Evolutionary conservation across 2,888 invertebrate species (phyloP).

Genomic region (Operophtera brumata): DNA sequence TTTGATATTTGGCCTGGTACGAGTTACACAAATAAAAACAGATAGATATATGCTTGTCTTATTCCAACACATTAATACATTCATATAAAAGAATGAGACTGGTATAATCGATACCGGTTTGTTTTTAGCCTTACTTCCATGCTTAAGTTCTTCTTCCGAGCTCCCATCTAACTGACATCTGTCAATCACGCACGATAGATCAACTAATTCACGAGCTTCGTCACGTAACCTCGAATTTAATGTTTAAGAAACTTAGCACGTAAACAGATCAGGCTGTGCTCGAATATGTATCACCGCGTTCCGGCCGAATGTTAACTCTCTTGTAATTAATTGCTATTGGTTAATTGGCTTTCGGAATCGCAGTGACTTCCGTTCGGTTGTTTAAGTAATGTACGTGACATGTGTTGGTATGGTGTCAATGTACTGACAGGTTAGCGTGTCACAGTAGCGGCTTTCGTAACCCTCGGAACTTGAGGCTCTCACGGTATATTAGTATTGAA

Average conservation of each 20-base stretch:
- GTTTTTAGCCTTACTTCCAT: no score
- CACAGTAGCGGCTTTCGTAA: background rate
- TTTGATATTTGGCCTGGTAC: no score
- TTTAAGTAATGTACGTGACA: conserved; percentile 23
- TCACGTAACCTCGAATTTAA: conserved; percentile 51
- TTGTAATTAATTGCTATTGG: conserved; percentile 53
- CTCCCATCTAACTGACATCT: background rate
- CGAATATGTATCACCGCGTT: conserved; percentile 55
- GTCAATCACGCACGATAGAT: background rate
- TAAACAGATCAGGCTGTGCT: conserved; percentile 52
- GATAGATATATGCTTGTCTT: no score
- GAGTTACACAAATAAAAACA: no score
- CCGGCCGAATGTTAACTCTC: conserved; percentile 62
- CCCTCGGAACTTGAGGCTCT: background rate
- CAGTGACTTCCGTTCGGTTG: conserved; percentile 23
- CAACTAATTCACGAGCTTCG: conserved; percentile 31
- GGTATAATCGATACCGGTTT: no score
- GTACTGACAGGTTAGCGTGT: background rate
- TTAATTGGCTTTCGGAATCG: conserved; percentile 39
- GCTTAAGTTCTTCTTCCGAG: no score
- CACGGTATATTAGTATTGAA: background rate
- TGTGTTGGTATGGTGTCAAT: conserved; percentile 15
- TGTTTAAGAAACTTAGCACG: conserved; percentile 52
- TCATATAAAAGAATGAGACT: no score
- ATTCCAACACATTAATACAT: no score